phyloP scores from a whole-genome alignment of 2,888 invertebrate species.

The Camponotus fellah region DNA sequence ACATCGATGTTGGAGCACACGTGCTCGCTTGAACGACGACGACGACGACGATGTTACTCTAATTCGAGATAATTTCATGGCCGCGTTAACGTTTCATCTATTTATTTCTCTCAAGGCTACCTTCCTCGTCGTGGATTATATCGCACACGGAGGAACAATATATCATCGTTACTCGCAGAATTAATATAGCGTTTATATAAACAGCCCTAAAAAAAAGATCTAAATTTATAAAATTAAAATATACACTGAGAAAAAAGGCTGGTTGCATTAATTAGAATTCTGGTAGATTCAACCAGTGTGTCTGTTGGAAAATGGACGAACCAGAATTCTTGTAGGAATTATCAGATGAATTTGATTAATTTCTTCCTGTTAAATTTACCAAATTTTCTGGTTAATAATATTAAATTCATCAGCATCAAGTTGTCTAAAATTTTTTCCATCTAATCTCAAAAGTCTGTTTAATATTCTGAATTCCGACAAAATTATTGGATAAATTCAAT shows the following conservation, averaged over 20 bases:
- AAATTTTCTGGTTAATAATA: too few relatives aligned
- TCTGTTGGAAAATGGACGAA: too few relatives aligned
- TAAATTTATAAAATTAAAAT: background rate
- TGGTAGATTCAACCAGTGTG: too few relatives aligned
- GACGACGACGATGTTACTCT: constrained; percentile 47
- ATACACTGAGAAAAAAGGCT: background rate
- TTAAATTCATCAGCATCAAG: too few relatives aligned
- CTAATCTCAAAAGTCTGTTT: too few relatives aligned
- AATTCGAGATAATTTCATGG: constrained; percentile 55
- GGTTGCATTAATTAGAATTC: too few relatives aligned
- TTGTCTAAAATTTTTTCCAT: too few relatives aligned
- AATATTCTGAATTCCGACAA: too few relatives aligned
- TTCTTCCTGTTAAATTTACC: too few relatives aligned
- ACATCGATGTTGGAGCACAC: constrained; percentile 22
- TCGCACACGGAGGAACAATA: background rate
- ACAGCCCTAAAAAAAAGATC: background rate
- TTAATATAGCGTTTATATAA: background rate
- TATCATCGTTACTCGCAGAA: background rate
- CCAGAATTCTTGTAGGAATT: too few relatives aligned
- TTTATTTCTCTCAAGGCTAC: constrained; percentile 49
- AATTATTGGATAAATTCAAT: too few relatives aligned
- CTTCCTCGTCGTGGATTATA: constrained; percentile 6
- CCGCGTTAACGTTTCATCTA: constrained; percentile 51
- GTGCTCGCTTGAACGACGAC: constrained; percentile 15
- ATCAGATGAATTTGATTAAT: too few relatives aligned